These are phyloP conservation scores for Bubo blakistoni DNA, from an alignment of 2,113 vertebrate species.

Conservation along the genomic window DNA sequence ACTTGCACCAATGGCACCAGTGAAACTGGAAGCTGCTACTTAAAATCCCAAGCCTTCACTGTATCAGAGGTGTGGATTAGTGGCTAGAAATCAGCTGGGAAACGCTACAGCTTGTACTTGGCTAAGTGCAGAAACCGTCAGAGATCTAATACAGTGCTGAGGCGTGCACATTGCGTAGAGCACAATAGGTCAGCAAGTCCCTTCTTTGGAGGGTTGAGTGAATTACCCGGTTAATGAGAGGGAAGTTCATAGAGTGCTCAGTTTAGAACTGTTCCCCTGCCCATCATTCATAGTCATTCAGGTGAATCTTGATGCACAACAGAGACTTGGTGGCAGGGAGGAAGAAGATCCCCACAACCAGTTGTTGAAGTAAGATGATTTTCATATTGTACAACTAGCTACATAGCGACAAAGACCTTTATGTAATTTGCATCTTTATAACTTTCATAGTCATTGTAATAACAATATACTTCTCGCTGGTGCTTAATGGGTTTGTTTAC, in stretches of 20 bases:
- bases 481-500: conserved; percentile 18
- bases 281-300: neutral
- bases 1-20: neutral
- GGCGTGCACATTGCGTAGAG: neutral
- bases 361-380: neutral
- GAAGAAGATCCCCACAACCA: neutral
- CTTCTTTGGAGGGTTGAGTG: neutral
- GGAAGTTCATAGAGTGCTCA: neutral
- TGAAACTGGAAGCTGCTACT: neutral
- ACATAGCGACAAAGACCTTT: neutral
- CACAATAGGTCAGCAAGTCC: neutral
- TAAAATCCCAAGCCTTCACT: neutral
- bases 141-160: neutral
- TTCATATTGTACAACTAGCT: neutral
- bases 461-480: neutral
- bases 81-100: neutral
- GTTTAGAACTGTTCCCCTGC: neutral
- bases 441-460: neutral
- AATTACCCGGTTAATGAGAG: neutral
- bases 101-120: neutral
- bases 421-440: neutral
- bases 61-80: neutral
- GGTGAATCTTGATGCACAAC: neutral
- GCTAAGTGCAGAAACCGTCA: neutral
- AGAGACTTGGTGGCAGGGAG: neutral